Evolutionary conservation across 2,113 vertebrate species (phyloP).

Genomic region (Brachypodius melanocephalos): DNA sequence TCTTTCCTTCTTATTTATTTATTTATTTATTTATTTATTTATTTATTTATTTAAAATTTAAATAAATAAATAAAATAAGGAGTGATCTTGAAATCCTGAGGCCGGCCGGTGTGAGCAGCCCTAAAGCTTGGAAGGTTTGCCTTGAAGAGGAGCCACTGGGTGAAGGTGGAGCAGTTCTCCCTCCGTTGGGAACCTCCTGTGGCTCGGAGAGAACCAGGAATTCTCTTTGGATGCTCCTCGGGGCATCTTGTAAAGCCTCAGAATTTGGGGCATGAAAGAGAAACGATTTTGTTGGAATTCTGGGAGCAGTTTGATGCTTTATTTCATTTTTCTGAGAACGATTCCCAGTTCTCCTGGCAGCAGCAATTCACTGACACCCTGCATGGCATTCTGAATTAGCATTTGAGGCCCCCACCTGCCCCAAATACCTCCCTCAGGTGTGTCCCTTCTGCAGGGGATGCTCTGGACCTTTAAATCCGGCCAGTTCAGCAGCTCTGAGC

Average conservation of each 20-base stretch:
- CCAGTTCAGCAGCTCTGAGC: accelerated
- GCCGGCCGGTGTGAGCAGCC: neutral
- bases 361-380: neutral
- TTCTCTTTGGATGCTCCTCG: neutral
- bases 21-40: neutral
- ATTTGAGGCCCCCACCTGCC: neutral
- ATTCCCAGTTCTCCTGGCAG: neutral
- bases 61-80: neutral
- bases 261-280: accelerated
- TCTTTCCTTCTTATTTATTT: neutral
- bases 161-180: neutral
- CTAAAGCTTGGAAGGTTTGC: neutral
- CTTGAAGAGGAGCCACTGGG: neutral
- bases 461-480: neutral
- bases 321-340: neutral
- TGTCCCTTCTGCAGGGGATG: neutral
- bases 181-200: neutral
- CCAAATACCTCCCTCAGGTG: neutral
- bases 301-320: neutral
- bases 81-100: neutral
- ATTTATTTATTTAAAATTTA: neutral
- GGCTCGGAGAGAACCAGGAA: neutral
- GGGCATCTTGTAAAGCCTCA: accelerated
- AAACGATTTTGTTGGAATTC: no score
- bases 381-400: accelerated